These are phyloP conservation scores for Aselliscus stoliczkanus DNA, from an alignment of 2,797 vertebrate species.

Conservation along the genomic window DNA sequence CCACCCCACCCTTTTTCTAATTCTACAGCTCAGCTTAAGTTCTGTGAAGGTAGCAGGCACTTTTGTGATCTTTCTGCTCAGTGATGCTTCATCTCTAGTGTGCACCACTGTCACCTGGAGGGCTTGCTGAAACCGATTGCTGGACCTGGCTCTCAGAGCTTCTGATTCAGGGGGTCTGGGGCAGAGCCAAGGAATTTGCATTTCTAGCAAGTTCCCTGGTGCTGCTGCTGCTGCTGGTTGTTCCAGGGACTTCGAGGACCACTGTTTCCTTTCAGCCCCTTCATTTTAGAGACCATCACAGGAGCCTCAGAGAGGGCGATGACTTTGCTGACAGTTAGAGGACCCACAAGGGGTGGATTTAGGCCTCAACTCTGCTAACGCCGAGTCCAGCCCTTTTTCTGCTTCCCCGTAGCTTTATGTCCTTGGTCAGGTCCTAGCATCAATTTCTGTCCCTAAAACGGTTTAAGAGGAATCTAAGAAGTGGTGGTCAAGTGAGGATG, in stretches of 20 bases:
- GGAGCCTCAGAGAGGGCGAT: not conserved
- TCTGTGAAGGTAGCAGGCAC: not conserved
- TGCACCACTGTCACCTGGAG: not conserved
- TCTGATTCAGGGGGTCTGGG: not conserved
- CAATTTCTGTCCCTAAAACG: not conserved
- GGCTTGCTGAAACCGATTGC: not conserved
- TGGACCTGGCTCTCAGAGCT: too few species aligned
- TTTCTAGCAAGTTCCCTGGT: not conserved
- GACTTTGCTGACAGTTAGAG: not conserved
- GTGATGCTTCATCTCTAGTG: not conserved
- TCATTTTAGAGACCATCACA: not conserved
- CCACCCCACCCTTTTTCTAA: not conserved
- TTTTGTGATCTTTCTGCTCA: not conserved
- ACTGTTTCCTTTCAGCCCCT: not conserved
- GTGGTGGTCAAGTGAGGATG: not conserved
- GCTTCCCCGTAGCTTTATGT: fast-evolving
- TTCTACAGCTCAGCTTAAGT: not conserved
- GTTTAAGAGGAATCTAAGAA: not conserved
- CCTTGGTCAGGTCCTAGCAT: not conserved
- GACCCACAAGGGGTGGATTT: not conserved
- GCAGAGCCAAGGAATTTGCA: not conserved
- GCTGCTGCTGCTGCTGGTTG: not conserved
- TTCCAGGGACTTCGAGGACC: too few species aligned
- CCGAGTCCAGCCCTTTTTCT: not conserved
- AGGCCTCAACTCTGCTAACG: not conserved